phyloP scores from a whole-genome alignment of 2,888 invertebrate species.

The Tinea pellionella region DNA sequence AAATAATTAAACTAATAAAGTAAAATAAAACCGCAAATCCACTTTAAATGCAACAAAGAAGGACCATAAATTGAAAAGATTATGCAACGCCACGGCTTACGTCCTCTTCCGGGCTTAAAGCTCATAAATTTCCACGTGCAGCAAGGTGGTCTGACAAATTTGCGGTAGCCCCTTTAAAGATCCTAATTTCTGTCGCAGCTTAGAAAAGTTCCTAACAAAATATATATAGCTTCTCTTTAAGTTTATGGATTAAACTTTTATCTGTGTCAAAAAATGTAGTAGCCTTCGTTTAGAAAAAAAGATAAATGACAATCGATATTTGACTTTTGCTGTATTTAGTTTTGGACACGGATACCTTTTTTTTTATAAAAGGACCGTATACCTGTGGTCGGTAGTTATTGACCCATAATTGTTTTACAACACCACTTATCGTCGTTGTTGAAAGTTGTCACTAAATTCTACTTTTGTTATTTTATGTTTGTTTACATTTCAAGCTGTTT shows the following conservation, averaged over 20 bases:
- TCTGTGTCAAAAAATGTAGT: conserved; percentile 4
- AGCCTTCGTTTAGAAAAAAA: conserved; percentile 1
- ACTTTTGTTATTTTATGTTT: neutral
- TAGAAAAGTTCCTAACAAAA: neutral
- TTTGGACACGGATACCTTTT: conserved; percentile 24
- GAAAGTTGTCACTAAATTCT: conserved; percentile 9
- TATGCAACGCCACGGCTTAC: conserved; percentile 63
- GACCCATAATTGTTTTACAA: conserved; percentile 43
- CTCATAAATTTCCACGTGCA: conserved; percentile 62
- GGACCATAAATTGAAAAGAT: conserved; percentile 57
- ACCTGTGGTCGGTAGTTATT: conserved; percentile 30
- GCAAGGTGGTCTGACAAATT: conserved; percentile 70
- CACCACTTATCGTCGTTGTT: conserved; percentile 34
- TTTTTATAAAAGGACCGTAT: conserved; percentile 27
- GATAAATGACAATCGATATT: conserved; percentile 10
- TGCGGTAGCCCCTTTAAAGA: conserved; percentile 41
- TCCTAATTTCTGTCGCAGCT: neutral
- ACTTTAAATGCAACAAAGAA: conserved; percentile 36
- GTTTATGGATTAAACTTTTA: neutral
- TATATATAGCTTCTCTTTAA: neutral
- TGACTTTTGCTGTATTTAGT: conserved; percentile 16
- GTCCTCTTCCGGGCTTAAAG: conserved; percentile 56
- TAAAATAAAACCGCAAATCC: conserved; percentile 1
- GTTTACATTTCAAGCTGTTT: neutral
- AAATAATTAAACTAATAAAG: neutral